These are phyloP conservation scores for Lepidothrix coronata DNA, from an alignment of 2,113 vertebrate species.

Conservation along the genomic window DNA sequence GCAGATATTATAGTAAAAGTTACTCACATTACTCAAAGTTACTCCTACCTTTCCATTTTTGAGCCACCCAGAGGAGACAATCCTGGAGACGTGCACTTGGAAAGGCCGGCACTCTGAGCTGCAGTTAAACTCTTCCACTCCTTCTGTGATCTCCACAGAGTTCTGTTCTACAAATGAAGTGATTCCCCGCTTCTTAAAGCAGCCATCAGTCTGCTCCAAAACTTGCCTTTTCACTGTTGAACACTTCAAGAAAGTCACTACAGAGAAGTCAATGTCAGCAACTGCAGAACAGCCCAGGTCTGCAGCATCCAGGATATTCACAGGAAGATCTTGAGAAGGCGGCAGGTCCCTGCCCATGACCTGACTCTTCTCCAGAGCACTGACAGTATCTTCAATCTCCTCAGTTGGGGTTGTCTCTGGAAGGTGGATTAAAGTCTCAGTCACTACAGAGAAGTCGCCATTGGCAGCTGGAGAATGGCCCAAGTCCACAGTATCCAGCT, in stretches of 20 bases:
- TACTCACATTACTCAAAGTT: background rate
- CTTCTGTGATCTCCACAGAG: background rate
- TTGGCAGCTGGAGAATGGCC: background rate
- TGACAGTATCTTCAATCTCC: background rate
- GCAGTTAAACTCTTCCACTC: background rate
- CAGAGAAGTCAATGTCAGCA: background rate
- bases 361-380: background rate
- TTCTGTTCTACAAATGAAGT: background rate
- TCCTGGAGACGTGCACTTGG: conserved; percentile 46
- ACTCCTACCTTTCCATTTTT: conserved; percentile 33
- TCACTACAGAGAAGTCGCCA: background rate
- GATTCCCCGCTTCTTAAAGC: background rate
- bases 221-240: background rate
- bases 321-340: background rate
- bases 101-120: background rate
- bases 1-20: background rate
- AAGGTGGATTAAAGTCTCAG: background rate
- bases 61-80: conserved; percentile 43
- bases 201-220: background rate
- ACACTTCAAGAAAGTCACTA: background rate
- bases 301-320: background rate
- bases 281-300: background rate
- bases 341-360: background rate
- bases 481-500: background rate
- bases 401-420: background rate